Percentiles rank a stretch among this genome's conserved stretches.
Evolutionary conservation across 2,113 vertebrate species (phyloP).

Genomic region (Erythrocebus patas): DNA sequence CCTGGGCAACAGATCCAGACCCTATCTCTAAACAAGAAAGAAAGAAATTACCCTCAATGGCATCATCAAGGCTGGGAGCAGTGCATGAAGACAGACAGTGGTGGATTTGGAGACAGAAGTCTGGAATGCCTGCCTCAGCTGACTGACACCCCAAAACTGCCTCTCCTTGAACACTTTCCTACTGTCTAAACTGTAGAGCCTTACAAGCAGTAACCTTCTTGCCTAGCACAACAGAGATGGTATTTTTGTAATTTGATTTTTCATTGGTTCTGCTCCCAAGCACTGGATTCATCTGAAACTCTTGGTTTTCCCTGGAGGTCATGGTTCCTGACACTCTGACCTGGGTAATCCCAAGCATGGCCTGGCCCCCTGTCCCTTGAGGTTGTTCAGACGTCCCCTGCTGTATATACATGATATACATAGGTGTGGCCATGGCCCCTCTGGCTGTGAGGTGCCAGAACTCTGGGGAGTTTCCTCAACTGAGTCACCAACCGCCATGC

Average conservation of each 20-base stretch:
- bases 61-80: too few relatives aligned
- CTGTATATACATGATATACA: neutral
- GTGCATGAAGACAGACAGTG: too few relatives aligned
- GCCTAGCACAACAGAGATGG: neutral
- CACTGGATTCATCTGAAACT: neutral
- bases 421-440: neutral
- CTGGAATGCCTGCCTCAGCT: too few relatives aligned
- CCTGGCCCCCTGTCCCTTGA: neutral
- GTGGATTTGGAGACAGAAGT: too few relatives aligned
- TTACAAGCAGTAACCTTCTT: neutral
- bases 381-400: neutral
- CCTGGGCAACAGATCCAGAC: too few relatives aligned
- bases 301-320: neutral
- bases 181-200: neutral
- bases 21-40: too few relatives aligned
- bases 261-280: neutral
- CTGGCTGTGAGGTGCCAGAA: neutral
- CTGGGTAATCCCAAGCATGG: neutral
- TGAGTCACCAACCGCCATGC: neutral
- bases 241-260: neutral
- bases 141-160: neutral
- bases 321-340: neutral
- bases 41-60: too few relatives aligned
- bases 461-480: neutral
- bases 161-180: neutral